A percentile compares a stretch with the other conserved stretches of the same genome.
phyloP scores from a whole-genome alignment of 2,113 vertebrate genomes.

The Percina caprodes region DNA sequence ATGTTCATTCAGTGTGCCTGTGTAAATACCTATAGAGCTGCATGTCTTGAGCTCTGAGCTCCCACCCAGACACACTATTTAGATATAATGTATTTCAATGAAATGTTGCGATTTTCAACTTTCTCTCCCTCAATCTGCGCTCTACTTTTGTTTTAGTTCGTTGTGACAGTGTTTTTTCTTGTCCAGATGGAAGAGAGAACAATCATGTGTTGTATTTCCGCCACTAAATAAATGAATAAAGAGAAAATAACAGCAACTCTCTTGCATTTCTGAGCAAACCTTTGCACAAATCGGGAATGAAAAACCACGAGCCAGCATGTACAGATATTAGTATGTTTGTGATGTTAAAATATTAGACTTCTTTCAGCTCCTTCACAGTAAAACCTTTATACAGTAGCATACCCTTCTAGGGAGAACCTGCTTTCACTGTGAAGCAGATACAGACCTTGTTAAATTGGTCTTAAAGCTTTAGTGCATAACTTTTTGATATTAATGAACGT shows the following conservation, averaged over 20 bases:
- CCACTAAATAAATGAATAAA: background rate
- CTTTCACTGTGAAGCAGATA: constrained; percentile 13
- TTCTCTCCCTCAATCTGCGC: constrained; percentile 19
- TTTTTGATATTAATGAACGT: no score
- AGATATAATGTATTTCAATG: background rate
- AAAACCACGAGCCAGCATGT: background rate
- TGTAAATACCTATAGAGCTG: constrained; percentile 39
- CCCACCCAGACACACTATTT: background rate
- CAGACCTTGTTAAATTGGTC: constrained; percentile 12
- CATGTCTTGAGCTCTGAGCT: constrained; percentile 19
- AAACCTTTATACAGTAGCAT: background rate
- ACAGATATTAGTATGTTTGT: background rate
- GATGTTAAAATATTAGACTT: background rate
- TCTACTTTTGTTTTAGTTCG: constrained; percentile 19
- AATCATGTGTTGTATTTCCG: constrained; percentile 15
- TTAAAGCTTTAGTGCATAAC: background rate
- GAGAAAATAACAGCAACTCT: background rate
- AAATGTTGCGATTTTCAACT: constrained; percentile 23
- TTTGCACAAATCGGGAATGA: constrained; percentile 15
- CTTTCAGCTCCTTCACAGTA: background rate
- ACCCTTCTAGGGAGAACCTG: background rate
- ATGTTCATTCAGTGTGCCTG: constrained; percentile 24
- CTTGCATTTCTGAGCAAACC: background rate
- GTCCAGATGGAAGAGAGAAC: constrained; percentile 30
- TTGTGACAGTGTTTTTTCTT: constrained; percentile 2